Evolutionary conservation across 2,113 vertebrate species (phyloP).

Genomic region (Cinclus cinclus): DNA sequence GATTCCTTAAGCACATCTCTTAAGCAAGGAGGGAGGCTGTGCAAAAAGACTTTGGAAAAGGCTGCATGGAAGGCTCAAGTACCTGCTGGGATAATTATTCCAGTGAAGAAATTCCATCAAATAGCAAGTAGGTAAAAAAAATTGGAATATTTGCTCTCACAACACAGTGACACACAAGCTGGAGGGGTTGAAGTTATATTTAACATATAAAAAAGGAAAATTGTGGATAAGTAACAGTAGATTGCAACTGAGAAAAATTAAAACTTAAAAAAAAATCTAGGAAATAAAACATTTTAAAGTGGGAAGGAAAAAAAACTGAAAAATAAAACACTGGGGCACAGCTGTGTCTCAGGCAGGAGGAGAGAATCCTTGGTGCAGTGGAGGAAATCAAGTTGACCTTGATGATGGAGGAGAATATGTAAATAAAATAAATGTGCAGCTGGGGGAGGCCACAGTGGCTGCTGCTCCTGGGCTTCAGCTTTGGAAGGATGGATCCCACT

Average conservation of each 20-base stretch:
- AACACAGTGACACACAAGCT: neutral
- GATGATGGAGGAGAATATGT: neutral
- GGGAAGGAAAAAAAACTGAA: neutral
- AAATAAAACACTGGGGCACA: neutral
- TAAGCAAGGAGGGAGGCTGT: neutral
- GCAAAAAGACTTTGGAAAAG: neutral
- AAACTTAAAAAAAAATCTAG: neutral
- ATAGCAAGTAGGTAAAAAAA: neutral
- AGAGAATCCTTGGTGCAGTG: neutral
- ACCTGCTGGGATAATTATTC: neutral
- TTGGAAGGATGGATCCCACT: neutral
- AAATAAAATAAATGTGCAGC: neutral
- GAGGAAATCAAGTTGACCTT: neutral
- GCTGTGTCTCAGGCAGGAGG: neutral
- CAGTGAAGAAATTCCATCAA: neutral
- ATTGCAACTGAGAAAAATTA: neutral
- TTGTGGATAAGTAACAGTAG: neutral
- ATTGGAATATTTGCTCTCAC: neutral
- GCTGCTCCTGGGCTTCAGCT: neutral
- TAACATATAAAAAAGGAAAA: neutral
- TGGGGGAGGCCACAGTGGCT: neutral
- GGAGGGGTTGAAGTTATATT: neutral
- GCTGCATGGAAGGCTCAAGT: neutral
- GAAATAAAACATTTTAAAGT: neutral
- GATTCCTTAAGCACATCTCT: neutral